A percentile compares a stretch with the other conserved stretches of the same genome.
Evolutionary conservation across 2,797 vertebrate genomes (phyloP).

Genomic region (Setipinna tenuifilis): DNA sequence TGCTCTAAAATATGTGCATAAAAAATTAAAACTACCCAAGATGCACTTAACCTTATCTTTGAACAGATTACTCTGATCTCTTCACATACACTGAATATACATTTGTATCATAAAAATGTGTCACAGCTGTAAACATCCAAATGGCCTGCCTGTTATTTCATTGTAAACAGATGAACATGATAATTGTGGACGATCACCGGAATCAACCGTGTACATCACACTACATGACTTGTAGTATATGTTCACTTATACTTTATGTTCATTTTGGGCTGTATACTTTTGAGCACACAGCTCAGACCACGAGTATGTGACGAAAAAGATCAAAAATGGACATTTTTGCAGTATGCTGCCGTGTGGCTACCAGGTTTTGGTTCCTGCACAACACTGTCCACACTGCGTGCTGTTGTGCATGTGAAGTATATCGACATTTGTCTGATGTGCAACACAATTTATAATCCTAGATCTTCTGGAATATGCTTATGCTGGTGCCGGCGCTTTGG

Average conservation of each 20-base stretch:
- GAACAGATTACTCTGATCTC: neutral
- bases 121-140: no score
- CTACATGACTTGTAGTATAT: neutral
- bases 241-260: no score
- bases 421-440: neutral
- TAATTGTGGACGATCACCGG: neutral
- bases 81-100: neutral
- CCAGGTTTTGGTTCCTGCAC: no score
- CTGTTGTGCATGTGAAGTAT: no score
- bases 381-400: no score
- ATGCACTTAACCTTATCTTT: neutral
- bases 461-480: neutral
- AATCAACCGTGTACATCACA: neutral
- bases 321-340: no score
- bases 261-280: no score
- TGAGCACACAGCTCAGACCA: no score
- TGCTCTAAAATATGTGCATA: neutral
- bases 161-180: neutral
- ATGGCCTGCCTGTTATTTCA: neutral
- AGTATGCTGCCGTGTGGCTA: no score
- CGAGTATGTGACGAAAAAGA: no score
- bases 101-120: neutral
- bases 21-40: neutral
- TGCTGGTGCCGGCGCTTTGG: neutral
- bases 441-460: neutral